These are phyloP conservation scores for Cataglyphis albicans DNA, from an alignment of 2,888 invertebrate genomes.

Conservation along the genomic window DNA sequence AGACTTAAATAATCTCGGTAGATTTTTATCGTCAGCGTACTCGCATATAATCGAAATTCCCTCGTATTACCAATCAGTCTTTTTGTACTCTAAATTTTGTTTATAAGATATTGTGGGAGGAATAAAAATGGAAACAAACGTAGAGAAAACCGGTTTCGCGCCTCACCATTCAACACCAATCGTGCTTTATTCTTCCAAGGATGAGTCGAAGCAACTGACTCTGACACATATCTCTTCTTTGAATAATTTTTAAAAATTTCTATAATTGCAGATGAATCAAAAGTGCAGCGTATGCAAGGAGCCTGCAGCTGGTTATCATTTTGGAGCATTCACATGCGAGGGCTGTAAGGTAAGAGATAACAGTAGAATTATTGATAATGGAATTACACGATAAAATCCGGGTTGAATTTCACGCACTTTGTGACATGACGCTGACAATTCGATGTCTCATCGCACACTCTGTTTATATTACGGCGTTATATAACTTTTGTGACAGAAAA, in stretches of 20 bases:
- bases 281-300: slow-evolving; percentile 85
- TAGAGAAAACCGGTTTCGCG: slow-evolving; percentile 71
- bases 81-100: slow-evolving; percentile 68
- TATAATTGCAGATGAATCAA: slow-evolving; percentile 84
- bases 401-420: slow-evolving; percentile 21
- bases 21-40: not conserved
- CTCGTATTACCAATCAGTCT: slow-evolving; percentile 51
- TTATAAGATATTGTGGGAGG: slow-evolving; percentile 73
- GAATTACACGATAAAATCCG: not conserved
- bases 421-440: slow-evolving; percentile 32
- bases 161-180: slow-evolving; percentile 28
- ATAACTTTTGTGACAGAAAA: slow-evolving; percentile 48
- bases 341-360: slow-evolving; percentile 84
- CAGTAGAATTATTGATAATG: not conserved
- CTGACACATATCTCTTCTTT: slow-evolving; percentile 66
- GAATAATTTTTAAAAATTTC: slow-evolving; percentile 68
- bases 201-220: slow-evolving; percentile 58
- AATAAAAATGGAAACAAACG: slow-evolving; percentile 74
- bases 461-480: slow-evolving; percentile 20
- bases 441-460: slow-evolving; percentile 11
- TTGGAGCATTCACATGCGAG: slow-evolving; percentile 85
- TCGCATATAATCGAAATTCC: not conserved
- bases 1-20: not conserved
- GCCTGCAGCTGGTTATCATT: slow-evolving; percentile 85
- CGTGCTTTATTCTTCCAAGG: slow-evolving; percentile 67